These are phyloP conservation scores for Rhyacophila brunnea DNA, from an alignment of 1,140 invertebrate genomes.

Conservation along the genomic window DNA sequence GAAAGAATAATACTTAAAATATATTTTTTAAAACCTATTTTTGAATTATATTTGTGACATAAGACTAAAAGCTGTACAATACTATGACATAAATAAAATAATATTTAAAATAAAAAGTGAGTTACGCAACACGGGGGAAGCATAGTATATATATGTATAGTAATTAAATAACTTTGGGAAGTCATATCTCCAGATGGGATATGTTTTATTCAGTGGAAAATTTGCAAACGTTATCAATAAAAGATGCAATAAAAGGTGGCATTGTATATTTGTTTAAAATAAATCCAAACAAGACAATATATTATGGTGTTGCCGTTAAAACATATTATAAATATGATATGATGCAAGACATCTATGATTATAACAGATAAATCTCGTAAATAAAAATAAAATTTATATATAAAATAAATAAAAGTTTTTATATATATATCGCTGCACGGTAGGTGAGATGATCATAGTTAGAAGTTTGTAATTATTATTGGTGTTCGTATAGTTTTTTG, in stretches of 20 bases:
- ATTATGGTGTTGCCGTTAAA: constrained; percentile 9
- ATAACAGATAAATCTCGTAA: constrained; percentile 27
- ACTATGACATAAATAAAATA: constrained; percentile 21
- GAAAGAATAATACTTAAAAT: constrained; percentile 5
- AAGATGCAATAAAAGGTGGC: constrained; percentile 19
- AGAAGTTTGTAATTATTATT: constrained; percentile 19
- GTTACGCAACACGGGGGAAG: constrained; percentile 4
- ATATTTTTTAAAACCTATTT: constrained; percentile 18
- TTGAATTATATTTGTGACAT: constrained; percentile 32
- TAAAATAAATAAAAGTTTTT: constrained; percentile 36
- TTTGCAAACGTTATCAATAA: constrained; percentile 9
- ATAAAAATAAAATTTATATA: constrained; percentile 35
- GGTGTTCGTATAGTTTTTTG: constrained; percentile 26
- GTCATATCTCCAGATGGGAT: not conserved
- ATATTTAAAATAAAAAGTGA: constrained; percentile 9
- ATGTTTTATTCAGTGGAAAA: not conserved
- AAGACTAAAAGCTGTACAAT: constrained; percentile 33
- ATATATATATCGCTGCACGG: constrained; percentile 25
- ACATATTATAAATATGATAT: constrained; percentile 18
- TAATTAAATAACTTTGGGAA: constrained; percentile 19
- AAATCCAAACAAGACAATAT: constrained; percentile 22
- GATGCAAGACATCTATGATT: constrained; percentile 18
- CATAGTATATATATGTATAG: too few relatives aligned
- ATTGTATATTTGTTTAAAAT: constrained; percentile 25
- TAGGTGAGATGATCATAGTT: constrained; percentile 9